Evolutionary conservation across 2,797 vertebrate genomes (phyloP), one percentile per base, ranked within the genome.

Genomic region (Phrynocephalus forsythii): DNA sequence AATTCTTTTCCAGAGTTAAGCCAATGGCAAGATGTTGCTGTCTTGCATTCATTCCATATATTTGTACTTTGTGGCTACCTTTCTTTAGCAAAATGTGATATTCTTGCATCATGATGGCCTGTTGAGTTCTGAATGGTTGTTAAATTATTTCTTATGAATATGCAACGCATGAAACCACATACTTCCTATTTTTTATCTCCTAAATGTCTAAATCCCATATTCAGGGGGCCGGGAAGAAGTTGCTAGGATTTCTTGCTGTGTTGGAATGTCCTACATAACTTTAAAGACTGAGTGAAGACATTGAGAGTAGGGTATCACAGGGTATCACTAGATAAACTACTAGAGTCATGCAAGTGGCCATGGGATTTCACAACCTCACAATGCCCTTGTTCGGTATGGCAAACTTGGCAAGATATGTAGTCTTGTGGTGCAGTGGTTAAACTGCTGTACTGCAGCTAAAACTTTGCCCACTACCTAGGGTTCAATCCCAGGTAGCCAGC

Each of bases 21-120:
- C 77, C 90, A 84, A 89, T 72, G 77, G 90, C 89, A 88, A 86
- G 60, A 5, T 87, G 52, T 10, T 91, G 15, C 94, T 96, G 95
- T 94, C 85, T 91, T 90, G 94, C 93, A 91, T 95, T 95, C 92
- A 95, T 97, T 96, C 94, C 95, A 93, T 92, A 80, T 92, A 84
- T 95, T 88, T 94, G 89, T 33, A 30, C 92, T 91, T 95, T 94
- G 91, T 67, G 1, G 85, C 90, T 94, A 93, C 89, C 95, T 92
- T 94, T 89, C 83, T 93, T 95, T 94, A 88, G 84, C 44, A 88
- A 88, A 30, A 71, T 67, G 0, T 75, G 73, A 76, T 88, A 94
- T 93, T 89, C 28, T 91, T 94, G 75, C 68, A 72, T 91, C 44
- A 88, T 85, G 44, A 66, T 87, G 78, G 81, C 56, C 67, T 90